Evolutionary conservation across 2,797 vertebrate species (phyloP), one percentile per base, ranked within the genome.

Genomic region (Phoeniculus purpureus): DNA sequence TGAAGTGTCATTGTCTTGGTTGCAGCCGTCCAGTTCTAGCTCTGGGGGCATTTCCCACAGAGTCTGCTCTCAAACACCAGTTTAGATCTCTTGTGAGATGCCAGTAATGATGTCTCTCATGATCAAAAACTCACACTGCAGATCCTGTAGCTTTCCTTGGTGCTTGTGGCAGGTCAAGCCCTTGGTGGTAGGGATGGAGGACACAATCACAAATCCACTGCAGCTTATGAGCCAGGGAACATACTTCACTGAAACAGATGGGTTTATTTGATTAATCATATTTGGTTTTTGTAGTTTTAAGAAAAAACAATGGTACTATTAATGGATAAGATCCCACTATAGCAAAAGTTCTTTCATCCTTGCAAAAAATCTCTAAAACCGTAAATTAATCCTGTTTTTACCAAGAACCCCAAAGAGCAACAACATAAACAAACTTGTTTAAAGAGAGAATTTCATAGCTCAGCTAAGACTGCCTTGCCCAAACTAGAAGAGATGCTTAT

Each of bases 361-460:
- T 81, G 73, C 51, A 85, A 72, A 93, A 93, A 94, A 89, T 59
- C 73, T 54, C 65, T 92, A 80, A 71, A 72, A 32, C 29, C 92
- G 79, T 64, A 92, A 90, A 95, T 95, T 90, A 93, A 93, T 94
- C 51, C 47, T 81, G 71, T 67, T 91, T 95, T 96, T 88, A 94
- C 51, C 83, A 73, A 67, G 87, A 93, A 37, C 65, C 17, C 81
- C 84, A 84, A 81, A 59, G 29, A 90, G 81, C 86, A 89, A 55
- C n/a, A 87, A 82, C 43, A 81, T 29, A 60, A 48, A 93, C 1
- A 43, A 61, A 65, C 29, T 81, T n/a, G 34, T 61, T 92, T 90
- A 54, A 70, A 71, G 74, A 80, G 31, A 74, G 22, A 90, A 51
- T 77, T 86, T 50, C 51, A 27, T 67, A 85, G 43, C 60, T 93